These are phyloP conservation scores for Zaprionus bogoriensis DNA, from an alignment of 2,888 invertebrate species.

Conservation along the genomic window DNA sequence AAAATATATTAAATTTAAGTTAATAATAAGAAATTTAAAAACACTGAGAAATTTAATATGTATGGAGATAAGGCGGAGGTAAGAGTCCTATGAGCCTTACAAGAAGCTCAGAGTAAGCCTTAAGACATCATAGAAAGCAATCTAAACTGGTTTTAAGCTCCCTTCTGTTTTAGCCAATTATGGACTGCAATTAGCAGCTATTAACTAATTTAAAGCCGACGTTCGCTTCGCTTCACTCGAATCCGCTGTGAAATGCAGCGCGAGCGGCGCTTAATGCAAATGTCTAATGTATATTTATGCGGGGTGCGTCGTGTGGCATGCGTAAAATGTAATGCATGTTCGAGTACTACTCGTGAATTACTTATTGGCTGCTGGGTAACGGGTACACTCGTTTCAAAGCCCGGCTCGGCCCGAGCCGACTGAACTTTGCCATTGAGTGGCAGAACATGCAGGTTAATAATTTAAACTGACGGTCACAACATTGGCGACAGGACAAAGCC, in stretches of 20 bases:
- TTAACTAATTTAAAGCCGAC: neutral
- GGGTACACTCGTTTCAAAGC: constrained; percentile 30
- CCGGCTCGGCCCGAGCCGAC: neutral
- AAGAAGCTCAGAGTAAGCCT: too few relatives aligned
- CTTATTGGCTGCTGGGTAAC: constrained; percentile 24
- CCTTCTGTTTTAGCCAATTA: too few relatives aligned
- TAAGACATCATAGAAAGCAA: too few relatives aligned
- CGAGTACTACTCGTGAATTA: constrained; percentile 46
- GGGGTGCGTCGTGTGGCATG: constrained; percentile 30
- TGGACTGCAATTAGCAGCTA: neutral
- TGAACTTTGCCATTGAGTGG: constrained; percentile 48
- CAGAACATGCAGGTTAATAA: constrained; percentile 54
- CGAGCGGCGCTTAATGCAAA: constrained; percentile 43
- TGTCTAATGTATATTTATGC: constrained; percentile 65
- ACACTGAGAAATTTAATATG: too few relatives aligned
- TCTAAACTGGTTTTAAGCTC: too few relatives aligned
- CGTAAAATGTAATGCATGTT: constrained; percentile 52
- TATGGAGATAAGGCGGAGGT: too few relatives aligned
- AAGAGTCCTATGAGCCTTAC: too few relatives aligned
- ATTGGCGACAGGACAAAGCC: too few relatives aligned
- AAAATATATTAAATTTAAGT: too few relatives aligned
- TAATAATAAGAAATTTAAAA: too few relatives aligned
- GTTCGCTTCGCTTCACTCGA: neutral
- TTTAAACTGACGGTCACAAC: constrained; percentile 50
- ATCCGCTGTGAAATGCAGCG: constrained; percentile 2